Conservation (phyloP, 2,113 vertebrate species). For the Isurus oxyrinchus region DNA sequence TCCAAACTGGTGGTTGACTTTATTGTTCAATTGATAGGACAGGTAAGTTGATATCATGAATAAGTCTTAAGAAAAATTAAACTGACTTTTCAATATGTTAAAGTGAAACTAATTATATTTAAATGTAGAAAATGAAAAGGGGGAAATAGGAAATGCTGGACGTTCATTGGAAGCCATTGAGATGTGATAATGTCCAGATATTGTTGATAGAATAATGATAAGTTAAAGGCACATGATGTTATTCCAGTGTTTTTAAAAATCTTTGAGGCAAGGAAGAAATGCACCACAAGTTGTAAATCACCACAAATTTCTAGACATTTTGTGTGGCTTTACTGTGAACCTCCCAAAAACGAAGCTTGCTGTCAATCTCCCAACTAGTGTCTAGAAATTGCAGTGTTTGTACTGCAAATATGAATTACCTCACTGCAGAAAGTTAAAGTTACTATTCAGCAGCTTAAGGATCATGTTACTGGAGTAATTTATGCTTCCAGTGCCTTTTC, state of each 20-base stretch:
- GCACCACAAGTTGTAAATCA: neutral
- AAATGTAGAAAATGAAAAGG: neutral
- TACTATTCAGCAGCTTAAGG: neutral
- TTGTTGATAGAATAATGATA: neutral
- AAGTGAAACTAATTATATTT: neutral
- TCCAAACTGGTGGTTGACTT: conserved; percentile 97
- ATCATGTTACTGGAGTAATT: too few species aligned
- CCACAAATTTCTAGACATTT: neutral
- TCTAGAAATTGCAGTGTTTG: neutral
- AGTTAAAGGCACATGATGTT: neutral
- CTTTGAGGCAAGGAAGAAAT: neutral
- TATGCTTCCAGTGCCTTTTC: neutral
- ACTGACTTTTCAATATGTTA: neutral
- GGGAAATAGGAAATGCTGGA: neutral
- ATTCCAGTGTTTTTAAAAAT: neutral
- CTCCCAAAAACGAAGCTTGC: neutral
- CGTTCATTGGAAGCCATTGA: neutral
- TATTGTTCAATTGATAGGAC: conserved; percentile 93
- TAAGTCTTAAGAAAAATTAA: neutral
- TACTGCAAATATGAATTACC: neutral
- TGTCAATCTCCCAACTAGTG: neutral
- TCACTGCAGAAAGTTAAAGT: neutral
- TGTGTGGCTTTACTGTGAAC: neutral
- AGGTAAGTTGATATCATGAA: conserved; percentile 61
- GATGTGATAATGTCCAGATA: neutral